Evolutionary conservation across 92 coral and sea anemone species (phyloP).

Genomic region (Plumapathes pennacea): DNA sequence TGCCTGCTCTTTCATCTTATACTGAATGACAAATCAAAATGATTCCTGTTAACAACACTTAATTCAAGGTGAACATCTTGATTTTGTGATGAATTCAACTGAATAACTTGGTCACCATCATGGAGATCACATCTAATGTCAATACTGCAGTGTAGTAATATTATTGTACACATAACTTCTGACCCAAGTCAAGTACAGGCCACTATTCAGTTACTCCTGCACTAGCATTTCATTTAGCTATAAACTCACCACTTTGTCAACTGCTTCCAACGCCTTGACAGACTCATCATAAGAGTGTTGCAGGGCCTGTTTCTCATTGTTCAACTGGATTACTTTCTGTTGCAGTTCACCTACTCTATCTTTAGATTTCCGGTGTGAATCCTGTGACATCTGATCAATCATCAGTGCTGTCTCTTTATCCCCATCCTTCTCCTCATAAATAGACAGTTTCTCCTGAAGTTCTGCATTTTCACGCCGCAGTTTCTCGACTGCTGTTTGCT

Average conservation of each 20-base stretch:
- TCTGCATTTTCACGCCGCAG: constrained; percentile 40
- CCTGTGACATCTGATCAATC: constrained; percentile 40
- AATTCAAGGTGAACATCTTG: no score
- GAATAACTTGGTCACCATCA: no score
- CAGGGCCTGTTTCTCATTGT: constrained; percentile 69
- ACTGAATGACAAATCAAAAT: constrained; percentile 45
- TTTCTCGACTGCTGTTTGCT: constrained; percentile 38
- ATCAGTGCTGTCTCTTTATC: constrained; percentile 48
- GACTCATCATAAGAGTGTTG: constrained; percentile 87
- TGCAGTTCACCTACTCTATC: constrained; percentile 81
- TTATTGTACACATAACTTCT: no score
- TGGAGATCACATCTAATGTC: no score
- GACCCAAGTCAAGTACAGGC: no score
- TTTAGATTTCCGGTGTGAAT: constrained; percentile 61
- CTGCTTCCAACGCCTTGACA: constrained; percentile 98
- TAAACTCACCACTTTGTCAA: constrained; percentile 96
- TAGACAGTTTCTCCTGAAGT: constrained; percentile 50
- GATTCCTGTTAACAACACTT: no score
- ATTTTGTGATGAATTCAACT: no score
- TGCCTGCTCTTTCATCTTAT: constrained; percentile 78
- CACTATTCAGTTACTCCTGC: no score
- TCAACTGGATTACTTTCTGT: constrained; percentile 75
- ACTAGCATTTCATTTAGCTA: no score
- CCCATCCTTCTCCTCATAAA: constrained; percentile 39
- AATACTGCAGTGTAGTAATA: no score